Conservation (phyloP, 1,140 invertebrate genomes). For the Nasonia vitripennis region DNA sequence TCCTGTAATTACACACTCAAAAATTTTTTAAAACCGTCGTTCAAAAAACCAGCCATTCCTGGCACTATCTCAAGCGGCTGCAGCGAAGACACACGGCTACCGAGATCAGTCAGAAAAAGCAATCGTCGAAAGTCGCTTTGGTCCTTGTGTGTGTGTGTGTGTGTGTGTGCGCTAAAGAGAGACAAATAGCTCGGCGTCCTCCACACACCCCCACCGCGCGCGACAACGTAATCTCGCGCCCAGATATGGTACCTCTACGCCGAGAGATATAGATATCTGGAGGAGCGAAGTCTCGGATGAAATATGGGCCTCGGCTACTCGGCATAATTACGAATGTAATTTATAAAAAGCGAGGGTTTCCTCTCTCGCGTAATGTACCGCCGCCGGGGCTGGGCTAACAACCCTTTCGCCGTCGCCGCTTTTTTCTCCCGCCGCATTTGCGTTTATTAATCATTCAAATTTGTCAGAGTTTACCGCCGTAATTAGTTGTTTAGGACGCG, state of each 20-base stretch:
- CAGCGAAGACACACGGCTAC: background rate
- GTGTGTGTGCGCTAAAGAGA: background rate
- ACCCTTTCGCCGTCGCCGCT: background rate
- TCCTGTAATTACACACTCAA: background rate
- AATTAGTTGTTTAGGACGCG: background rate
- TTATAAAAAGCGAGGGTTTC: constrained; percentile 57
- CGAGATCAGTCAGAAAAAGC: background rate
- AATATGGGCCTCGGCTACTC: constrained; percentile 12
- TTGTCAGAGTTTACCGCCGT: background rate
- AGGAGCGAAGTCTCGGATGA: background rate
- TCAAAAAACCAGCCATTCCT: constrained; percentile 1
- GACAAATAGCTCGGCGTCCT: constrained; percentile 5
- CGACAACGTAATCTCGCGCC: background rate
- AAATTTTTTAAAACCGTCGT: background rate
- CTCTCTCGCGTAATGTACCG: constrained; percentile 1
- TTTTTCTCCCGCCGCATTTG: background rate
- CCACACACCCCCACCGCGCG: too few relatives aligned
- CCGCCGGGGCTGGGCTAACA: background rate
- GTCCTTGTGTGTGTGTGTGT: background rate
- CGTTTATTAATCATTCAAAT: constrained; percentile 5
- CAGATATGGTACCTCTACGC: background rate
- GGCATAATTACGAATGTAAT: constrained; percentile 65
- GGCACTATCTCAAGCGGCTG: background rate
- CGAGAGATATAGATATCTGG: background rate
- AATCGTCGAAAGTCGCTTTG: background rate